phyloP scores from a whole-genome alignment of 1,140 invertebrate genomes.

The Brachionus asplanchnoidis region DNA sequence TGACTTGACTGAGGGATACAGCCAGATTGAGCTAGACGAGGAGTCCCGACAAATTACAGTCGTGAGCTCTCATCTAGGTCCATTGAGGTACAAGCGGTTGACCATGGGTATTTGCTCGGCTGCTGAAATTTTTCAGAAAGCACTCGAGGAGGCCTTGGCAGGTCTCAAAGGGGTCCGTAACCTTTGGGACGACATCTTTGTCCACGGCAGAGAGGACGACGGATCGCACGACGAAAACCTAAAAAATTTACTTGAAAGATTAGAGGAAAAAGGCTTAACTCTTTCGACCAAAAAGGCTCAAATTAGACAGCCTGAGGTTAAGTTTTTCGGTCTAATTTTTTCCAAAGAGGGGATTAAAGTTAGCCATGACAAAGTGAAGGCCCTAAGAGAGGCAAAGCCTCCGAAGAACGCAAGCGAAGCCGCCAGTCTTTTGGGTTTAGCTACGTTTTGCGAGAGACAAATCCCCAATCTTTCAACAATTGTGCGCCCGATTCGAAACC shows the following conservation, averaged over 20 bases:
- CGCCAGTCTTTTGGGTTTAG: conserved; percentile 46
- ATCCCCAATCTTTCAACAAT: conserved; percentile 38
- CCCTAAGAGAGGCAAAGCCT: conserved; percentile 2
- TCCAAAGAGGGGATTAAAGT: conserved; percentile 47
- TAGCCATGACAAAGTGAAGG: conserved; percentile 50
- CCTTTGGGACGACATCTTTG: conserved; percentile 46
- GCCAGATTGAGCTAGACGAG: conserved; percentile 43
- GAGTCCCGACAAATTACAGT: conserved; percentile 43
- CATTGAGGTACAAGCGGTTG: conserved; percentile 44
- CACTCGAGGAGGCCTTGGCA: conserved; percentile 43
- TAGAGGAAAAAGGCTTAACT: conserved; percentile 45
- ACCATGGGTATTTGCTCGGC: conserved; percentile 46
- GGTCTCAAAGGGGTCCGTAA: conserved; percentile 42
- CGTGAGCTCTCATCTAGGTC: conserved; percentile 45
- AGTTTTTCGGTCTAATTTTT: conserved; percentile 53
- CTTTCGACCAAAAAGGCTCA: conserved; percentile 51
- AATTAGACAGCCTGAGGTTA: conserved; percentile 47
- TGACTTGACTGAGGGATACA: conserved; percentile 58
- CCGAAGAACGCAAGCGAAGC: conserved; percentile 44
- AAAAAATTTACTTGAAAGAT: conserved; percentile 44
- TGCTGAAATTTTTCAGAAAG: conserved; percentile 45
- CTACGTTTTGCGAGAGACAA: conserved; percentile 45
- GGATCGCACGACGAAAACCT: conserved; percentile 44
- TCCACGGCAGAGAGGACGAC: conserved; percentile 43
- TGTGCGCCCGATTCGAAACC: conserved; percentile 36